These are phyloP conservation scores for Hyles euphorbiae DNA, from an alignment of 1,140 invertebrate genomes.

Conservation along the genomic window DNA sequence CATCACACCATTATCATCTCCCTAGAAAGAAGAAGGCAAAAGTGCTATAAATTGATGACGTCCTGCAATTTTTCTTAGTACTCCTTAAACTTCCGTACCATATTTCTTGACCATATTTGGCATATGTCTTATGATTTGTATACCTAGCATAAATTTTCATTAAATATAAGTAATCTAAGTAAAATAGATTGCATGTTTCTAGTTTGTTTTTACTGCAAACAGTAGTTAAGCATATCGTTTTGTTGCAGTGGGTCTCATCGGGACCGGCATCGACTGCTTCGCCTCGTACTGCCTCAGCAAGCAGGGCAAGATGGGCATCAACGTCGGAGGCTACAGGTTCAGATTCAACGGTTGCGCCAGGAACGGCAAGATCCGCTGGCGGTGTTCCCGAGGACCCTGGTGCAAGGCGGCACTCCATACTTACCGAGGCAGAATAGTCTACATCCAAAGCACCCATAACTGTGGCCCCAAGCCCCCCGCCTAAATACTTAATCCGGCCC, in stretches of 20 bases:
- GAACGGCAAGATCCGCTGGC: constrained; percentile 63
- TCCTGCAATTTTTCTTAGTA: too few relatives aligned
- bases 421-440: constrained; percentile 60
- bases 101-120: too few relatives aligned
- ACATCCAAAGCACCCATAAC: constrained; percentile 64
- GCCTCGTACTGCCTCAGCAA: constrained; percentile 69
- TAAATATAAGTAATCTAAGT: too few relatives aligned
- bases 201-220: background rate
- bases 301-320: constrained; percentile 70
- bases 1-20: too few relatives aligned
- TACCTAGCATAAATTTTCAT: background rate
- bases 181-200: too few relatives aligned
- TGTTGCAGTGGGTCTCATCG: constrained; percentile 55
- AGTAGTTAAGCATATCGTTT: constrained; percentile 20
- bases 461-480: constrained; percentile 60
- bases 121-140: background rate
- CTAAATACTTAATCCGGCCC: background rate
- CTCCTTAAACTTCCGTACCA: too few relatives aligned
- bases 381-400: constrained; percentile 64
- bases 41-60: too few relatives aligned
- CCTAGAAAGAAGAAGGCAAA: too few relatives aligned
- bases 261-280: constrained; percentile 55
- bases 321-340: constrained; percentile 63
- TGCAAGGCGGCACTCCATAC: constrained; percentile 66
- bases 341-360: constrained; percentile 64